Evolutionary conservation across 1,140 invertebrate species (phyloP).

Genomic region (Brachionus plicatilis): DNA sequence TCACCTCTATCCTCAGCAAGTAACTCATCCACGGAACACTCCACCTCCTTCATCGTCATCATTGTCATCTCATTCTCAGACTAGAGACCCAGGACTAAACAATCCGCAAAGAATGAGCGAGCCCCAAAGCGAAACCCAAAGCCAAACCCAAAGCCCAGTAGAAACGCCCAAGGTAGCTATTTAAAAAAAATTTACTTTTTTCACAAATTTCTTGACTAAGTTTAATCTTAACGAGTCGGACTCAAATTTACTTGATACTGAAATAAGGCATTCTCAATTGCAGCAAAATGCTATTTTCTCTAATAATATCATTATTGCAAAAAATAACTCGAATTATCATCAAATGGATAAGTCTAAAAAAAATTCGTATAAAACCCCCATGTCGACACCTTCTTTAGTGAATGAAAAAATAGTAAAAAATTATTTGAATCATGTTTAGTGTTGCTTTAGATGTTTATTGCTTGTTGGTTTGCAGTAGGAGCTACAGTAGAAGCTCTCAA

Average conservation of each 20-base stretch:
- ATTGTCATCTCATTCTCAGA: background rate
- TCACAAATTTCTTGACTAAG: background rate
- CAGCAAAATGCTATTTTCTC: constrained; percentile 26
- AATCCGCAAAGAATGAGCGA: background rate
- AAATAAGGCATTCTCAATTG: constrained; percentile 37
- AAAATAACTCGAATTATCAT: background rate
- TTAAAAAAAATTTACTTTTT: background rate
- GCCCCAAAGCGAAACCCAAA: background rate
- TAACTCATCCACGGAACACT: constrained; percentile 31
- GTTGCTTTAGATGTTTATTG: background rate
- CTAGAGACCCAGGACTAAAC: background rate
- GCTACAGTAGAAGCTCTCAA: no score
- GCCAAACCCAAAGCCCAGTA: background rate
- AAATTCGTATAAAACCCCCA: constrained; percentile 6
- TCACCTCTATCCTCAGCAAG: constrained; percentile 41
- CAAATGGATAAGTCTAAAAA: constrained; percentile 27
- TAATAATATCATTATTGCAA: constrained; percentile 4
- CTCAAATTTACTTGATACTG: background rate
- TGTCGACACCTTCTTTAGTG: constrained; percentile 34
- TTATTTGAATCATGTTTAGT: background rate
- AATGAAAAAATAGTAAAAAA: constrained; percentile 6
- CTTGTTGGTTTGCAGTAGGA: background rate
- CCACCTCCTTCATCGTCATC: constrained; percentile 18
- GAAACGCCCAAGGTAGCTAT: constrained; percentile 5
- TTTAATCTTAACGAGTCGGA: constrained; percentile 18